These are phyloP conservation scores for Poecilia velifera DNA, from an alignment of 2,797 vertebrate species.

Conservation along the genomic window DNA sequence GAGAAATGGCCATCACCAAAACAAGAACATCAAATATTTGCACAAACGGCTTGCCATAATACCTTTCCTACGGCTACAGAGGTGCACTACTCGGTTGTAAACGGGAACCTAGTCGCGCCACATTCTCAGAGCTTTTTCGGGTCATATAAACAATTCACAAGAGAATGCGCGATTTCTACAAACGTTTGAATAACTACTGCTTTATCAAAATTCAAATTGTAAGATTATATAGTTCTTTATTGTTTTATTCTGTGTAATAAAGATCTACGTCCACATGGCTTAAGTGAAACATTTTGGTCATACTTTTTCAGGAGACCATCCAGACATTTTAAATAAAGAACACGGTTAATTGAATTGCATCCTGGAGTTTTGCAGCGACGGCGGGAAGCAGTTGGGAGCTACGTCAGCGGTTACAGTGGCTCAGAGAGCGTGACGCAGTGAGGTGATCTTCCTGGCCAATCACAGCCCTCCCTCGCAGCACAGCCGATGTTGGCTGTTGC, in stretches of 20 bases:
- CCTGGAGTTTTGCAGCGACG: slow-evolving; percentile 5
- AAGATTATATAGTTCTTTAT: not conserved
- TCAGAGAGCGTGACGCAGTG: slow-evolving; percentile 50
- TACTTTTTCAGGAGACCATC: not conserved
- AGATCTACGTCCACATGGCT: not conserved
- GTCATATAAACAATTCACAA: not conserved
- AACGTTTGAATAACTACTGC: not conserved
- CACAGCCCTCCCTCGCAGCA: slow-evolving; percentile 53
- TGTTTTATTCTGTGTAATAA: not conserved
- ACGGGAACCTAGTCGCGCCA: not conserved
- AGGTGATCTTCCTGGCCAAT: slow-evolving; percentile 80
- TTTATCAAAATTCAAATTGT: not conserved
- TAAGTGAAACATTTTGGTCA: not conserved
- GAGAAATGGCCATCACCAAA: not conserved
- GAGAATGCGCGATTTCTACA: not conserved
- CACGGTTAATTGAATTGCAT: not conserved
- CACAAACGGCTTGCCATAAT: not conserved
- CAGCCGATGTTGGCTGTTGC: slow-evolving; percentile 47
- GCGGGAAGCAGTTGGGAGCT: slow-evolving; percentile 1
- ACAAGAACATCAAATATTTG: not conserved
- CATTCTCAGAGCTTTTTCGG: not conserved
- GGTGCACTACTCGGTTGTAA: not conserved
- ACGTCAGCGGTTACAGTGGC: slow-evolving; percentile 53
- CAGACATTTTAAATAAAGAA: not conserved
- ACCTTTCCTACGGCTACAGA: not conserved